A percentile compares a stretch with the other conserved stretches of the same genome.
These are phyloP conservation scores for Dolichoris vasculosae DNA, from an alignment of 1,140 invertebrate species.

Conservation along the genomic window DNA sequence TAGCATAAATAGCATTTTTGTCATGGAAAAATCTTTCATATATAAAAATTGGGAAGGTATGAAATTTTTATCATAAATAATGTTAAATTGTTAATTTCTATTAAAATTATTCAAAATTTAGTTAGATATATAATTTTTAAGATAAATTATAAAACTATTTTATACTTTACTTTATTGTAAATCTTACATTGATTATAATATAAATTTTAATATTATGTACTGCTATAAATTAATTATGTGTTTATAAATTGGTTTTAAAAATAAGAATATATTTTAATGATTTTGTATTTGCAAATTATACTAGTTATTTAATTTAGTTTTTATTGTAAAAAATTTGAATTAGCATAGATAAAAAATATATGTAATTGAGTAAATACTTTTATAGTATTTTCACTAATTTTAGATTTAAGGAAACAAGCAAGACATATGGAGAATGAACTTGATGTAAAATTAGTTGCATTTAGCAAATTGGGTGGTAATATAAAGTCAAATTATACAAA, in stretches of 20 bases:
- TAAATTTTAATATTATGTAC: no score
- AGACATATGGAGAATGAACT: conserved; percentile 97
- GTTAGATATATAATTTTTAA: background rate
- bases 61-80: background rate
- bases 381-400: conserved; percentile 55
- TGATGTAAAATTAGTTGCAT: conserved; percentile 94
- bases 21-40: background rate
- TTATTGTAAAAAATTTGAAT: background rate
- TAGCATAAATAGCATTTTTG: background rate
- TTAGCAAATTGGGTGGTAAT: conserved; percentile 93
- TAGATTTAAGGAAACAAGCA: conserved; percentile 94
- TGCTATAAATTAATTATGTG: no score
- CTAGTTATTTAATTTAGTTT: no score
- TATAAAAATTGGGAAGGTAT: conserved; percentile 10
- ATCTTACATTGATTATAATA: no score
- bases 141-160: no score
- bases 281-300: no score
- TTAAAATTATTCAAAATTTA: background rate
- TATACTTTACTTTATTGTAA: no score
- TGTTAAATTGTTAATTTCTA: background rate
- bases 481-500: conserved; percentile 72
- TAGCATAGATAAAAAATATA: background rate
- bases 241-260: no score
- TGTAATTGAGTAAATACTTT: no score
- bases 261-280: no score